Base-by-base conservation (phyloP, 2,888 invertebrate genomes). In the Mimas tiliae region DNA sequence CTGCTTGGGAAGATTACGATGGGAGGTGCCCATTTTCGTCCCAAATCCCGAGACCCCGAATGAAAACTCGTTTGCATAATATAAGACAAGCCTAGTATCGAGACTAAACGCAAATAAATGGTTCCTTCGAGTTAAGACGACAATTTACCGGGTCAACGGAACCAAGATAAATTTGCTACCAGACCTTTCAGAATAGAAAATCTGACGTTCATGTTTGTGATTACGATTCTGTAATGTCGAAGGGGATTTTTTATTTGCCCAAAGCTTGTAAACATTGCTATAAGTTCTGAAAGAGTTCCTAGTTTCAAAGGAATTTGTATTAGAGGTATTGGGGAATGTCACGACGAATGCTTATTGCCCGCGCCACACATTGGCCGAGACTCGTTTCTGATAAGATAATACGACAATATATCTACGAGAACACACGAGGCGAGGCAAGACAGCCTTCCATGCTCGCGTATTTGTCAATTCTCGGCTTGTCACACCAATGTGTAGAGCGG, bases 41-140 rank as follows among this genome's bases (percentile, higher is more conserved):
- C 76, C 74, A 78, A 83, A 82, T 78, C 81, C 80, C 71, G 74
- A 67, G 72, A 69, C 65, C 72, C 78, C 79, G 83, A 84, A 83
- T 80, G 81, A 83, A 86, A 86, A 84, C 84, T 87, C 85, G 85
- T 88, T 88, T 88, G 85, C 88, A 89, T 90, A 87, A 89, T 85
- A 86, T 86, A 86, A 86, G 83, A 86, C 84, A 84, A 79, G 83
- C 82, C 83, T 76, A 84, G 85, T 85, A 87, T 86, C 80, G 79
- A 77, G 83, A 82, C 86, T 87, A 86, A 89, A 87, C 84, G 85
- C 84, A 89, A 90, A 90, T 88, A 89, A 89, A 90, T 88, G 88
- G 85, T 84, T 85, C 77, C 81, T 82, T 83, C 83, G 82, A 88
- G 86, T 88, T 87, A 87, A 88, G 87, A 85, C 83, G 86, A 86